These are phyloP conservation scores for Strix aluco DNA, from an alignment of 2,113 vertebrate species.

Conservation along the genomic window DNA sequence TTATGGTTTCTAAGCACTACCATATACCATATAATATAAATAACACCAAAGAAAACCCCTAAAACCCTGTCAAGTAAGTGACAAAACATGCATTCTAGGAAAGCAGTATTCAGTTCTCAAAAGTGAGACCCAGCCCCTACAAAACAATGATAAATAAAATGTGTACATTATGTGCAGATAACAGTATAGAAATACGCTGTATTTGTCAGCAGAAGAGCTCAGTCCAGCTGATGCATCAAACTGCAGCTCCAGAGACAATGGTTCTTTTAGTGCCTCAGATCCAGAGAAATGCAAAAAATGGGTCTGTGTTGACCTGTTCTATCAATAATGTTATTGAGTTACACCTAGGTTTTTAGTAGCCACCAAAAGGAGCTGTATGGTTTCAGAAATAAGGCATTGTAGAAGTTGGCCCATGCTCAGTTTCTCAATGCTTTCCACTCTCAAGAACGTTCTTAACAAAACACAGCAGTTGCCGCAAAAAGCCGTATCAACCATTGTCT, in stretches of 20 bases:
- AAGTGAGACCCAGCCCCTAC: background rate
- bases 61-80: background rate
- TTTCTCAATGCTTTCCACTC: background rate
- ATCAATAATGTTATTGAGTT: background rate
- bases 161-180: background rate
- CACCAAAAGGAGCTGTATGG: background rate
- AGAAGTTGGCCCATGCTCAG: background rate
- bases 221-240: background rate
- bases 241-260: background rate
- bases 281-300: background rate
- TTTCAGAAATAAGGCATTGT: background rate
- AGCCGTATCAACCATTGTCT: background rate
- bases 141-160: background rate
- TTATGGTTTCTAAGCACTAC: background rate
- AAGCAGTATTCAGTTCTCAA: background rate
- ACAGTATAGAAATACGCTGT: accelerated
- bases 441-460: background rate
- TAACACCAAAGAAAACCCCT: background rate
- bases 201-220: background rate
- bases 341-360: background rate
- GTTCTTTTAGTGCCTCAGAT: background rate
- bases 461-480: background rate
- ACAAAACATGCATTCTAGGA: background rate
- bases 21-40: background rate
- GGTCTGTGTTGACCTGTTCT: background rate